A percentile compares a stretch with the other conserved stretches of the same genome.
phyloP scores from a whole-genome alignment of 2,797 vertebrate genomes.

The Otolemur crassicaudatus region DNA sequence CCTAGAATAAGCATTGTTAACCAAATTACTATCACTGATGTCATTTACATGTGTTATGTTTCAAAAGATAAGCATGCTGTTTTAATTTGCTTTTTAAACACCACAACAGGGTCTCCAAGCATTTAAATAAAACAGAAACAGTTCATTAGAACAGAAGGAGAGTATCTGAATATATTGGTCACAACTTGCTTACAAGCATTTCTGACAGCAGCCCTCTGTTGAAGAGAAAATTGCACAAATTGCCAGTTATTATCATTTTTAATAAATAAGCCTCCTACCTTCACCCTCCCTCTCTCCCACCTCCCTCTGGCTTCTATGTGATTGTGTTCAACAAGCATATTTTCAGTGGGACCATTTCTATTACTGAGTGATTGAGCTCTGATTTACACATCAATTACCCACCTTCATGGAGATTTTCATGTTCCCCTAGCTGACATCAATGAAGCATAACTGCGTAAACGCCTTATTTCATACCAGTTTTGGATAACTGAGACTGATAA shows the following conservation, averaged over 20 bases:
- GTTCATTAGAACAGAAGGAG: conserved; percentile 80
- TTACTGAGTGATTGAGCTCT: conserved; percentile 89
- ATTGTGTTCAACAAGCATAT: conserved; percentile 85
- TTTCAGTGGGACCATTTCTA: conserved; percentile 89
- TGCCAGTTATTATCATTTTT: conserved; percentile 85
- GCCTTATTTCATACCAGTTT: conserved; percentile 88
- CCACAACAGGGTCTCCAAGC: conserved; percentile 80
- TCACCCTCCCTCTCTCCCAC: conserved; percentile 68
- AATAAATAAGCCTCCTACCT: conserved; percentile 86
- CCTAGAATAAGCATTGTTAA: conserved; percentile 82
- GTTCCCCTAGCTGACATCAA: conserved; percentile 88
- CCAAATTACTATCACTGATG: conserved; percentile 84
- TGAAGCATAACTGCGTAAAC: conserved; percentile 86
- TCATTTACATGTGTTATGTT: conserved; percentile 82
- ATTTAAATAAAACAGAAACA: conserved; percentile 86
- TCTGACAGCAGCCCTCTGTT: conserved; percentile 82
- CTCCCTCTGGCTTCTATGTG: conserved; percentile 78
- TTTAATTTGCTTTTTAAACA: conserved; percentile 86
- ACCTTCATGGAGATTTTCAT: conserved; percentile 89
- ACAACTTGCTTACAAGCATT: conserved; percentile 77
- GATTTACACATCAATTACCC: conserved; percentile 91
- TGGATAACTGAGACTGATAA: conserved; percentile 87
- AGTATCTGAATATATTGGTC: conserved; percentile 78
- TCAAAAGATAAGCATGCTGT: conserved; percentile 82
- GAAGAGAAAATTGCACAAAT: conserved; percentile 86